Base-by-base conservation (phyloP, 2,113 vertebrate genomes). In the Suricata suricatta region DNA sequence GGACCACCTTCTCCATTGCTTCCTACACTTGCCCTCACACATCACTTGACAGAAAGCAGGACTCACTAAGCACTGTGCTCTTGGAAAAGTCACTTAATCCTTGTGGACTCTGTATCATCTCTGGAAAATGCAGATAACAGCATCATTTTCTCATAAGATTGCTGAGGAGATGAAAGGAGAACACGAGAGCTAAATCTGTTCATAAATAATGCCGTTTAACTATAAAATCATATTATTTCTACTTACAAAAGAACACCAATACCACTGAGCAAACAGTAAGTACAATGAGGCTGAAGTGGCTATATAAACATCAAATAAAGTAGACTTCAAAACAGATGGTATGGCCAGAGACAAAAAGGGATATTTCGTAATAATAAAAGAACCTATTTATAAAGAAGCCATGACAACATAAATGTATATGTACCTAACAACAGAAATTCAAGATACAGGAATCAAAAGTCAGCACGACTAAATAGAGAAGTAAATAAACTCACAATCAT, bases 211-310 rank as follows among this genome's bases (percentile, higher is more conserved):
- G 12, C 2, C 81, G 16, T 81, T 74, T 92, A 95, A 92, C 91
- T 69, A 88, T 72, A 90, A 77, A 90, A 91, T 91, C 14, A 10
- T 69, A 83, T 95, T 81, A 76, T 21, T 97, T 93, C 64, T 88
- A 44, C 60, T 83, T 93, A 52, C 35, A 93, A 91, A 95, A 33
- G 52, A 88, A 92, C 29, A 54, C 14, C 57, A 88, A 66, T 52
- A 44, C 47, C 69, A 69, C 50, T 54, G 47, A 81, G 38, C 33
- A 96, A 93, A 85, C 23, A 63, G 52, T 72, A 93, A 68, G 72
- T 41, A 68, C n/a, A 88, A 68, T 57, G 31, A 85, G 35, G 29
- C 14, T 68, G 33, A 93, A 60, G 71, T 88, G 21, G 19, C n/a
- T 93, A 21, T 41, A 85, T 52, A 38, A 91, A 93, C 27, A 86